A percentile compares a stretch with the other conserved stretches of the same genome.
These are phyloP conservation scores for Neodiprion lecontei DNA, from an alignment of 1,140 invertebrate species.

Conservation along the genomic window DNA sequence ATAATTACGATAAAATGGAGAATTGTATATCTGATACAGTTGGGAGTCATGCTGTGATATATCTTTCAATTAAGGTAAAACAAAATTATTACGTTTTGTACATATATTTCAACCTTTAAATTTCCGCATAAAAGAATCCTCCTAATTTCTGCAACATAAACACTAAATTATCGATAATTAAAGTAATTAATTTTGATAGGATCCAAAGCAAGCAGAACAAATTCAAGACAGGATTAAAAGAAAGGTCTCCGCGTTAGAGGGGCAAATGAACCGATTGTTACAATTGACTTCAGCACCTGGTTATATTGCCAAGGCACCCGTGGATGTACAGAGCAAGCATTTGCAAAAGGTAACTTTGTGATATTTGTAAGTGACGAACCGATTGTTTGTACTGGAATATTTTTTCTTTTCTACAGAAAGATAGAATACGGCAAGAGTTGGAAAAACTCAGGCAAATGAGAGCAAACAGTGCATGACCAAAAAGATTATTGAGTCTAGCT, in stretches of 20 bases:
- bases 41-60: constrained; percentile 39
- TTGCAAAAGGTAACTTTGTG: constrained; percentile 28
- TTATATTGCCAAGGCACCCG: constrained; percentile 44
- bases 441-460: neutral
- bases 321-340: constrained; percentile 35
- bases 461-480: neutral
- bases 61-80: constrained; percentile 40
- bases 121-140: constrained; percentile 37
- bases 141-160: neutral
- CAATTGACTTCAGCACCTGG: constrained; percentile 35
- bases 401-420: neutral
- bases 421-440: neutral
- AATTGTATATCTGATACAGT: constrained; percentile 34
- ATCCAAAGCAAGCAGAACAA: constrained; percentile 32
- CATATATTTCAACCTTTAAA: constrained; percentile 28
- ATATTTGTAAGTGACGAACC: neutral
- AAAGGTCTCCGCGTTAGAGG: constrained; percentile 50
- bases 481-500: neutral
- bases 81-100: constrained; percentile 35
- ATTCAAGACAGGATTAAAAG: constrained; percentile 41
- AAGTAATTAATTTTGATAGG: constrained; percentile 19
- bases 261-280: constrained; percentile 51
- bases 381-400: neutral
- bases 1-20: constrained; percentile 32
- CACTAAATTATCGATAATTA: too few relatives aligned